These are phyloP conservation scores for Ptiloglossa arizonensis DNA, from an alignment of 1,140 invertebrate species.

Conservation along the genomic window DNA sequence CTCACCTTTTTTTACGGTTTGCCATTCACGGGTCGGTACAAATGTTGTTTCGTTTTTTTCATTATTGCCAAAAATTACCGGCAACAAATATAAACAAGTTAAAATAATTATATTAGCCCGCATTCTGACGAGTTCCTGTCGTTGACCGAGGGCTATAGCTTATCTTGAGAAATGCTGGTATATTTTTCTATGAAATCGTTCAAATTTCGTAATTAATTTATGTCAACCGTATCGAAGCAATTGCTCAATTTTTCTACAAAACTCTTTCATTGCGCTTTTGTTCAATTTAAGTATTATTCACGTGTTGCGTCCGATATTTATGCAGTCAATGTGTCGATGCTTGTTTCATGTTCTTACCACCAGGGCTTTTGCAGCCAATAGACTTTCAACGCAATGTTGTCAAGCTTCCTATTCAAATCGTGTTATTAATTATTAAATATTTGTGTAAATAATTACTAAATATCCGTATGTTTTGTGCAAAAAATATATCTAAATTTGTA, in stretches of 20 bases:
- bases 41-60: slow-evolving; percentile 79
- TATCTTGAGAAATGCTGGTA: slow-evolving; percentile 2
- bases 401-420: slow-evolving; percentile 41
- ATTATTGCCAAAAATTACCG: slow-evolving; percentile 28
- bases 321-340: slow-evolving; percentile 49
- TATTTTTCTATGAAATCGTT: background rate
- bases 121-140: slow-evolving; percentile 51
- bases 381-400: slow-evolving; percentile 27
- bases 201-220: background rate
- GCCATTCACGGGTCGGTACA: slow-evolving; percentile 84
- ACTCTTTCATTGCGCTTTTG: slow-evolving; percentile 15
- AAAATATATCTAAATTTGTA: background rate
- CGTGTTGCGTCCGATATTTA: slow-evolving; percentile 63
- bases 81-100: slow-evolving; percentile 34
- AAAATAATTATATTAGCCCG: slow-evolving; percentile 45
- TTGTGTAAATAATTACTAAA: background rate
- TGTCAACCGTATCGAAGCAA: background rate
- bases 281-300: slow-evolving; percentile 53
- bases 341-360: slow-evolving; percentile 43
- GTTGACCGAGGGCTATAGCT: slow-evolving; percentile 3
- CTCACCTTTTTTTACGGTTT: slow-evolving; percentile 83
- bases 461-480: background rate
- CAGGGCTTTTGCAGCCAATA: slow-evolving; percentile 44
- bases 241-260: background rate
- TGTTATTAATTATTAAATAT: background rate